Conservation (phyloP, 2,113 vertebrate genomes). For the Phylloscopus trochilus region DNA sequence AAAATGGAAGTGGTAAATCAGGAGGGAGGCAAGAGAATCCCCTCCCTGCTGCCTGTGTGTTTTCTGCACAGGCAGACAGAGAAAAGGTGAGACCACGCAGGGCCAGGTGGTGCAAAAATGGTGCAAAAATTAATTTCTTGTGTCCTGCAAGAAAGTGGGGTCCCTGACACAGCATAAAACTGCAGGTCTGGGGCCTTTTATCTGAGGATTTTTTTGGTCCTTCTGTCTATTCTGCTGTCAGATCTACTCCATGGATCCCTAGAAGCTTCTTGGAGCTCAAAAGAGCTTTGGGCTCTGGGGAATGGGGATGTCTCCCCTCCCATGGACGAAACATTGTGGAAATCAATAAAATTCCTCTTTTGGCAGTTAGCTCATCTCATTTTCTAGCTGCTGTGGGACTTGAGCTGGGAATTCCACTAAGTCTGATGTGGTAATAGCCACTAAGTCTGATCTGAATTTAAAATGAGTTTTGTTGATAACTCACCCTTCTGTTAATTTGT, state of each 20-base stretch:
- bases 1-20: not conserved
- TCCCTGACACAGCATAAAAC: not conserved
- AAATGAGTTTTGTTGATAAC: not conserved
- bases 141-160: not conserved
- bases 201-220: not conserved
- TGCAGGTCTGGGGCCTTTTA: not conserved
- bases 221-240: not conserved
- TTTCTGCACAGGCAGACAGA: not conserved
- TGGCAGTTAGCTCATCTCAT: not conserved
- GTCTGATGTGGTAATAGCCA: not conserved
- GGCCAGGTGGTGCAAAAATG: not conserved
- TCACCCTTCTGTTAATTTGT: not conserved
- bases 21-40: not conserved
- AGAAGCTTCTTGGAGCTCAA: not conserved
- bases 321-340: not conserved
- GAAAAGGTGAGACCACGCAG: not conserved
- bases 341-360: not conserved
- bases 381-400: not conserved
- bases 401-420: not conserved
- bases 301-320: not conserved
- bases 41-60: slow-evolving; percentile 6
- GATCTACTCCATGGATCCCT: not conserved
- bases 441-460: not conserved
- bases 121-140: not conserved
- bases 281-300: not conserved